These are phyloP conservation scores for Drosophila sproati DNA, from an alignment of 1,140 invertebrate genomes.

Conservation along the genomic window DNA sequence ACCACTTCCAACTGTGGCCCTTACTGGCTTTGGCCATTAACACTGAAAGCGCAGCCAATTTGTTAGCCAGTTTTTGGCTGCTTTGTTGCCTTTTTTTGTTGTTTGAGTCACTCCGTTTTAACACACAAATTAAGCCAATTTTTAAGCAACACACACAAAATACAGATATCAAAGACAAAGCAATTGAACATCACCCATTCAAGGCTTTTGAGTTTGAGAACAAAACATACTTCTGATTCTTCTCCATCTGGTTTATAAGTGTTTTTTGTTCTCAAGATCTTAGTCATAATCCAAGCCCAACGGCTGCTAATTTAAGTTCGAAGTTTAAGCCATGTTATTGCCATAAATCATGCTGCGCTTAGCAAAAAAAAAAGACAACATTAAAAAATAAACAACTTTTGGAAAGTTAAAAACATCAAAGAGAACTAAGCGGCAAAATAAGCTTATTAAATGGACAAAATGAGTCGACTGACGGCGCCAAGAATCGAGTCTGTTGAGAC, in stretches of 20 bases:
- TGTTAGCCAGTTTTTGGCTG: conserved; percentile 50
- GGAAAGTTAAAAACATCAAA: conserved; percentile 53
- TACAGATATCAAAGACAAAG: conserved; percentile 18
- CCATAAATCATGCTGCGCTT: conserved; percentile 60
- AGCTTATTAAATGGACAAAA: conserved; percentile 33
- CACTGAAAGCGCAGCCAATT: conserved; percentile 78
- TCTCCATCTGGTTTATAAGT: not conserved
- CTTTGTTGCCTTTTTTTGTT: not conserved
- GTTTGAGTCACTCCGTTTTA: conserved; percentile 36
- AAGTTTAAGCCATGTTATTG: conserved; percentile 34
- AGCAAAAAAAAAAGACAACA: not conserved
- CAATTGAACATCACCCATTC: conserved; percentile 37
- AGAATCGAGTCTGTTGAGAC: not conserved
- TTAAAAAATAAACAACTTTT: conserved; percentile 45
- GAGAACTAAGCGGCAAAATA: conserved; percentile 34
- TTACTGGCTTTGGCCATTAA: conserved; percentile 57
- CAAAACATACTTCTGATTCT: too few species aligned
- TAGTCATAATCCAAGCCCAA: conserved; percentile 37
- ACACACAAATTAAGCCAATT: conserved; percentile 70
- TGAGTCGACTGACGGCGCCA: conserved; percentile 41
- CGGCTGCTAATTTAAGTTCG: conserved; percentile 54
- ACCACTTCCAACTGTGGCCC: conserved; percentile 60
- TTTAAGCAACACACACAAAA: conserved; percentile 39
- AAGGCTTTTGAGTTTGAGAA: conserved; percentile 21
- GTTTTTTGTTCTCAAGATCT: conserved; percentile 12